Base-by-base conservation (phyloP, 2,888 invertebrate species). In the Drosophila conformis region DNA sequence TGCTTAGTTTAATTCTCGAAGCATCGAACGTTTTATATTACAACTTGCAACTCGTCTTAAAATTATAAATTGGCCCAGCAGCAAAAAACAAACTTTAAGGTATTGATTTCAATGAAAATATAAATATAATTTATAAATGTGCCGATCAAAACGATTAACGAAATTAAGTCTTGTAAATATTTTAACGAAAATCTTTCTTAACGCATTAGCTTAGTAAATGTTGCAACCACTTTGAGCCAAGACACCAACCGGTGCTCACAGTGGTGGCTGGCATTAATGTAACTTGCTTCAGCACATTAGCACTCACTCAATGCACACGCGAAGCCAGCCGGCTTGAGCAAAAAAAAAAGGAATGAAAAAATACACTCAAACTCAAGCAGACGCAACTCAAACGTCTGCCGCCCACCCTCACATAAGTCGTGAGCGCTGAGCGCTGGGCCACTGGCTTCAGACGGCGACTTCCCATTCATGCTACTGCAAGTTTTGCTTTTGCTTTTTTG, bases 391-490 rank as follows among this genome's bases (percentile, higher is more conserved):
- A 86, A 76, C 69, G 62, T 25, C 46, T 25, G 5, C 56, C 35
- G 58, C 58, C 82, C 82, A 83, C 79, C 75, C 69, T 66, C 68
- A 56, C 66, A 65, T 40, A 48, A 58, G 35, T 65, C 66, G 40
- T 29, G 46, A 40, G 68, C 61, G 53, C 36, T 56, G 36, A 56
- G 54, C 36, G 46, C 15, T 15, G 46, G 18, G 49, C 49, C 25
- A 52, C 36, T 62, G 53, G 60, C 73, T 72, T 67, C 82, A 85
- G 88, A 88, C 83, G 80, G 58, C 67, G 83, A 87, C 89, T 89
- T 90, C 90, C 86, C 86, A 86, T 86, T 86, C 86, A 86, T 89
- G 88, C 87, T 78, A 78, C 82, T 78, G 80, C 82, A 73, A 76
- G 76, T 73, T 76, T 87, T 79, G 71, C 59, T 61, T 63, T 68